Evolutionary conservation across 2,888 invertebrate species (phyloP).

Genomic region (Drosophila greeni): DNA sequence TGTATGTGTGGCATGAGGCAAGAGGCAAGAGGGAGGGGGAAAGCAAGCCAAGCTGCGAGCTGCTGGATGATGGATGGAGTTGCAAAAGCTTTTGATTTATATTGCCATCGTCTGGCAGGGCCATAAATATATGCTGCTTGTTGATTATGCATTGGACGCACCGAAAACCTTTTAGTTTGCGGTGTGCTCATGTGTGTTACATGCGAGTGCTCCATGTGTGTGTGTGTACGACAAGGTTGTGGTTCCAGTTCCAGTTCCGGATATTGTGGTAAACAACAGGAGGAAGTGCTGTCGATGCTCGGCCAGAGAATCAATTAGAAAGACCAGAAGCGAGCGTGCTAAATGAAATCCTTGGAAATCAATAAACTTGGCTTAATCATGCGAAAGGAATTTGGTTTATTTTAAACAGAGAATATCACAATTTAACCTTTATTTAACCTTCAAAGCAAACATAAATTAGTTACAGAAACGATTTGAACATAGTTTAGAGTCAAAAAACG

Average conservation of each 20-base stretch:
- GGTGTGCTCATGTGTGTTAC: constrained; percentile 35
- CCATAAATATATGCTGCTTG: constrained; percentile 59
- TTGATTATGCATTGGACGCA: constrained; percentile 50
- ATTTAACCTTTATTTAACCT: too few relatives aligned
- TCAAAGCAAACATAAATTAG: too few relatives aligned
- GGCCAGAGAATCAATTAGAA: constrained; percentile 45
- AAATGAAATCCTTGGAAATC: constrained; percentile 19
- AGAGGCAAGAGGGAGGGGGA: constrained; percentile 14
- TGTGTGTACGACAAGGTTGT: constrained; percentile 31
- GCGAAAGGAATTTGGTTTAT: background rate
- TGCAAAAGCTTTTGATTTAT: constrained; percentile 70
- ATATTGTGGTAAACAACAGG: constrained; percentile 47
- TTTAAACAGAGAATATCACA: background rate
- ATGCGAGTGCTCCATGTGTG: constrained; percentile 4
- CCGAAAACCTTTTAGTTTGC: constrained; percentile 48
- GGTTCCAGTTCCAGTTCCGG: constrained; percentile 39
- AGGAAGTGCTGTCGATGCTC: constrained; percentile 48
- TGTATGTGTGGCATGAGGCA: background rate
- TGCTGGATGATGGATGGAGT: constrained; percentile 69
- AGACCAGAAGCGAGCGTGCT: constrained; percentile 28
- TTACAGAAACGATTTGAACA: too few relatives aligned
- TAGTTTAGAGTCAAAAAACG: too few relatives aligned
- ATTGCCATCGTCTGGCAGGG: constrained; percentile 58
- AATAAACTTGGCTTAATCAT: constrained; percentile 27
- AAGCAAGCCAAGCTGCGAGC: constrained; percentile 46